phyloP scores from a whole-genome alignment of 2,113 vertebrate genomes.

The Chionis minor region DNA sequence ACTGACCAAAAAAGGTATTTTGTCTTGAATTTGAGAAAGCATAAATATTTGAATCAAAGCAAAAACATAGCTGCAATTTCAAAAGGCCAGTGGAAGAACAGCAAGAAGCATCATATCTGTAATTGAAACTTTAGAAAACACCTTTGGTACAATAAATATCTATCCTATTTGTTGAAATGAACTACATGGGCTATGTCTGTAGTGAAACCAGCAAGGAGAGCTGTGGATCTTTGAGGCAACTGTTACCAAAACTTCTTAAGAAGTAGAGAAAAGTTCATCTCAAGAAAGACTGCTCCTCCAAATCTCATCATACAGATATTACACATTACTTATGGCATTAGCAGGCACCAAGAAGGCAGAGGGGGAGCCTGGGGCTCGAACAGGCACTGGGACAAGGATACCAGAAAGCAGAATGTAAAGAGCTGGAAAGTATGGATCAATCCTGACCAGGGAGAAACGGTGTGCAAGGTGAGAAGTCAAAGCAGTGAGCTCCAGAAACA shows the following conservation, averaged over 20 bases:
- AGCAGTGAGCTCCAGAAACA: neutral
- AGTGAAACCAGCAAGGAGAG: neutral
- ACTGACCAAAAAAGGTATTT: conserved; percentile 20
- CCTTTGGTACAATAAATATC: neutral
- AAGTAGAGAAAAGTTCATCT: neutral
- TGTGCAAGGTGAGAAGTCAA: neutral
- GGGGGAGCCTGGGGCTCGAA: neutral
- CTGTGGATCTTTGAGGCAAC: neutral
- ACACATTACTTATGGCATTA: neutral
- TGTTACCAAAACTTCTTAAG: neutral
- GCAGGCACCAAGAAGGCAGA: neutral
- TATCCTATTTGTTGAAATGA: neutral
- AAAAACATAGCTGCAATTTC: neutral
- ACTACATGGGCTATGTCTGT: neutral
- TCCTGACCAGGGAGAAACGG: neutral
- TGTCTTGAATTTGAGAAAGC: conserved; percentile 6
- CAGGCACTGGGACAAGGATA: neutral
- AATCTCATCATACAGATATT: neutral
- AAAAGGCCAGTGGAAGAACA: conserved; percentile 1
- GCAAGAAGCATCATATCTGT: neutral
- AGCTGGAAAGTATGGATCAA: neutral
- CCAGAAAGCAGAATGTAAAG: neutral
- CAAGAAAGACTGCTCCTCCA: neutral
- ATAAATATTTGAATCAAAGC: conserved; percentile 30
- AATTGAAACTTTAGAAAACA: neutral